Conservation (phyloP, 2,888 invertebrate species). For the Hydraecia micacea region DNA sequence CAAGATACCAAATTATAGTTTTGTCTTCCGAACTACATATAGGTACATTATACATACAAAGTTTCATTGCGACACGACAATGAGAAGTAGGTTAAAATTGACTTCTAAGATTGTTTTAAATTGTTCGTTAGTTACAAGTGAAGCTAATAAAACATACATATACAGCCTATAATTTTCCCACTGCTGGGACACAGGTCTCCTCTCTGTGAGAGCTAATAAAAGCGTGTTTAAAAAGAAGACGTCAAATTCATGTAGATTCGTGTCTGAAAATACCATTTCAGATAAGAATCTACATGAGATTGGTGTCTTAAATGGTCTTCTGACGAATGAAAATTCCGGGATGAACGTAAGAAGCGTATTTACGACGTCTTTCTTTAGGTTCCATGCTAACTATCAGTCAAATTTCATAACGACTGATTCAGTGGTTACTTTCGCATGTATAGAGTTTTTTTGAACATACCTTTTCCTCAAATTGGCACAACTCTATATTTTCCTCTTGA, state of each 20-base stretch:
- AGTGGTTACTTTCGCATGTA: not conserved
- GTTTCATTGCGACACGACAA: not conserved
- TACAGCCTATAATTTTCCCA: too few relatives aligned
- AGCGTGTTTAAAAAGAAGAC: not conserved
- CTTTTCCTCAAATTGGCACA: slow-evolving; percentile 83
- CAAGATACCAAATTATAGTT: not conserved
- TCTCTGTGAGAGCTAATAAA: too few relatives aligned
- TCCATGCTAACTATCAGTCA: not conserved
- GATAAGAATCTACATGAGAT: not conserved
- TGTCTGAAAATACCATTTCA: not conserved
- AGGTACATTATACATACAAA: not conserved
- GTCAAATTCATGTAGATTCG: not conserved
- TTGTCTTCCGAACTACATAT: not conserved
- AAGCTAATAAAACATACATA: too few relatives aligned
- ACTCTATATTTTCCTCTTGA: slow-evolving; percentile 78
- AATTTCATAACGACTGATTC: not conserved
- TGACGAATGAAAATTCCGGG: too few relatives aligned
- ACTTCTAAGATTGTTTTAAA: not conserved
- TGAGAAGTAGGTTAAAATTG: not conserved
- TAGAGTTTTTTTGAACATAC: slow-evolving; percentile 63
- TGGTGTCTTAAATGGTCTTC: too few relatives aligned
- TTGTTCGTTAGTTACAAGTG: not conserved
- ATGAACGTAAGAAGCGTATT: not conserved
- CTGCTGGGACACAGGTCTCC: too few relatives aligned
- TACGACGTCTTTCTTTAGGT: not conserved